Conservation (phyloP, 2,797 vertebrate species). For the Microtus obscurus region DNA sequence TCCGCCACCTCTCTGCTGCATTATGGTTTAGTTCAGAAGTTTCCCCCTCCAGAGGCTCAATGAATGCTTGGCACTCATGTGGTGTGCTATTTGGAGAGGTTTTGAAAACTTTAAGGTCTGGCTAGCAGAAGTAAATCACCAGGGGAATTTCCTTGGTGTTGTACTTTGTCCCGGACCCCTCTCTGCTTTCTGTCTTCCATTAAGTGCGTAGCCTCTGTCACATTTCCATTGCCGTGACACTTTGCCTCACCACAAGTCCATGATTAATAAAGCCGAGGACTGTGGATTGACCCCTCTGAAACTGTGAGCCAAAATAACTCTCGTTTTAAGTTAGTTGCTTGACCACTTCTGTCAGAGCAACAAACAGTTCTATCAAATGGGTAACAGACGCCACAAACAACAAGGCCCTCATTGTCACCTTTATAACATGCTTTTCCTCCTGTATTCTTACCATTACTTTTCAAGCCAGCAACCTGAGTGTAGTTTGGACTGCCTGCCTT, state of each 20-base stretch:
- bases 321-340: background rate
- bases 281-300: background rate
- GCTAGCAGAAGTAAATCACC: background rate
- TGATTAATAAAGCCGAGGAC: background rate
- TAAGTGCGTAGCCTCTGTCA: background rate
- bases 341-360: background rate
- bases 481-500: slow-evolving; percentile 2
- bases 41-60: background rate
- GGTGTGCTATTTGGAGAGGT: background rate
- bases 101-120: background rate
- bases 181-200: background rate
- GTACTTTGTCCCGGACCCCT: background rate
- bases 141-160: background rate
- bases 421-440: background rate
- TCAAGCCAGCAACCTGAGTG: slow-evolving; percentile 20
- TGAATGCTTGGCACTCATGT: background rate
- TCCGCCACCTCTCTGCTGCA: background rate
- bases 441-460: slow-evolving; percentile 20
- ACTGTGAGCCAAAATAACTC: background rate
- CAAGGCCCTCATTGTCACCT: slow-evolving; percentile 5
- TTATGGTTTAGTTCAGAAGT: background rate
- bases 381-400: background rate
- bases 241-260: background rate
- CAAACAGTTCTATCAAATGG: background rate
- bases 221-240: background rate